Base-by-base conservation (phyloP, 1,140 invertebrate genomes). In the Listronotus oregonensis region DNA sequence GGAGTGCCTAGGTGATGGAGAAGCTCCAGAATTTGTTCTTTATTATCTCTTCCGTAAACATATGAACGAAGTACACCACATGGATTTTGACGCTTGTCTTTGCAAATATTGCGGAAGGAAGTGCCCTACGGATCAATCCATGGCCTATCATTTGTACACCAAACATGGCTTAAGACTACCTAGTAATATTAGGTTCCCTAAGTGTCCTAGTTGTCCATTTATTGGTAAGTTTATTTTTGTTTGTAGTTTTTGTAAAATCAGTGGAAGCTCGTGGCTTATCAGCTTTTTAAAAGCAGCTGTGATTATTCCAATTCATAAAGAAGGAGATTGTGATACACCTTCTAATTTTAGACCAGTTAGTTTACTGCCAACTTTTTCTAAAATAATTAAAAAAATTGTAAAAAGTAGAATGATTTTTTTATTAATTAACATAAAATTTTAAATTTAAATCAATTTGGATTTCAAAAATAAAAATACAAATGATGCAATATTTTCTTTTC, bases 71-170 rank as follows among this genome's bases (percentile, higher is more conserved):
- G 85, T 90, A 0, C 92, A 94, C 71, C 87, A 88, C 70, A 89
- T 93, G 70, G 89, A 89, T 67, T 90, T 92, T 62, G 88, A 93
- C 75, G 81, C 87, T 2, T 84, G 86, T 21, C 85, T 95, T 57
- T 94, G 92, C 78, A 91, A 94, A 76, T 87, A 93, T 71, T 95
- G 92, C 79, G 92, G 92, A 0, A 86, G 90, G 67, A 88, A 88
- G 70, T 89, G 90, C 11, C 82, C 80, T 0, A 92, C 90, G 71
- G 83, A 90, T 51, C 90, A 91, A 70, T 85, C 91, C 54, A 79
- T 93, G 39, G 81, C 91, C 73, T 91, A 92, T 75, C 92, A 95
- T 78, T 79, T 91, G 73, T 91, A 90, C 64, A 89, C 87, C 4
- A 91, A 91, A 73, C 92, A 95, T 80, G 86, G 87, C 49, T 82